phyloP scores from a whole-genome alignment of 2,797 vertebrate species.

The Scyliorhinus canicula region DNA sequence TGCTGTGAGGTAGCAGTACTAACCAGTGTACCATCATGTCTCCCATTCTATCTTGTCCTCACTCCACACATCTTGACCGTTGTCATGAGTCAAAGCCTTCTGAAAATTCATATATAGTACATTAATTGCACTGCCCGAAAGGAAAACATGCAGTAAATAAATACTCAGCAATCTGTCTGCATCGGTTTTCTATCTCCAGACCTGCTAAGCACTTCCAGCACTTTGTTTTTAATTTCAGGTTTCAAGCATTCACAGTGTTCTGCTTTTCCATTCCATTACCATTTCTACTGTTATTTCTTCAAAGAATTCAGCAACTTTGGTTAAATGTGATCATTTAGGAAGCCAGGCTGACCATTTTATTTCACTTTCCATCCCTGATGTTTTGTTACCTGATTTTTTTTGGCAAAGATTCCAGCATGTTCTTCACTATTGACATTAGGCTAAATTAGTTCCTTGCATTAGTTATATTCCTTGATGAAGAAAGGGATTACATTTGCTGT shows the following conservation, averaged over 20 bases:
- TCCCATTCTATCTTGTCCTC: background rate
- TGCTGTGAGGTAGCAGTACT: too few species aligned
- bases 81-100: background rate
- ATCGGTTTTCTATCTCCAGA: too few species aligned
- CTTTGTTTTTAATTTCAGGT: background rate
- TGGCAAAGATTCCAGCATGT: background rate
- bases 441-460: background rate
- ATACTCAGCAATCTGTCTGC: too few species aligned
- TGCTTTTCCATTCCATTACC: background rate
- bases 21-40: too few species aligned
- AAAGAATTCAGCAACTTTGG: background rate
- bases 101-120: too few species aligned
- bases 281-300: background rate
- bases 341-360: background rate
- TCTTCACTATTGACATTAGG: background rate
- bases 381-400: background rate
- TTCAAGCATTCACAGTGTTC: background rate
- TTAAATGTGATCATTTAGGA: background rate
- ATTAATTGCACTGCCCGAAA: background rate
- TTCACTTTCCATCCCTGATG: background rate
- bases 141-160: too few species aligned
- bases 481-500: background rate
- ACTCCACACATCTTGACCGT: background rate
- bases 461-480: background rate
- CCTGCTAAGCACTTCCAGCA: too few species aligned